Base-by-base conservation (phyloP, 1,140 invertebrate species). In the Musca vetustissima region DNA sequence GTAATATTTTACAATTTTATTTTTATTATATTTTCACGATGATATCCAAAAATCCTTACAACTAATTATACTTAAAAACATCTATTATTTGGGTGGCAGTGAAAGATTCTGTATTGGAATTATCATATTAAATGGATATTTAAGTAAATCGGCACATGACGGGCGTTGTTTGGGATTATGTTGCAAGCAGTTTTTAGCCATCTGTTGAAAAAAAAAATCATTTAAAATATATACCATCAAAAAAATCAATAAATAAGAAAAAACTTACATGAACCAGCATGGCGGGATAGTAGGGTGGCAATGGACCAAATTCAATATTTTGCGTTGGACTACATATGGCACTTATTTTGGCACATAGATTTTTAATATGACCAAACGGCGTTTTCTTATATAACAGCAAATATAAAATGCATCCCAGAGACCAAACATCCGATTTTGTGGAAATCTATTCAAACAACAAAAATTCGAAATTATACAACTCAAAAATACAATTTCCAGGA, bases 361-460 rank as follows among this genome's bases (percentile, higher is more conserved):
- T 88, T 14, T 87, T 86, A 52, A 97, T 89, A 78, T 96, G 89
- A 43, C 93, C 89, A 83, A 98, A 99, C 4, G 97, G 97, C 0
- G 96, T 95, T 65, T 87, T 86, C 2, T 94, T 92, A 83, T 97
- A 98, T 13, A 97, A 88, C 79, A 98, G 85, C 80, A 93, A 90
- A 82, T 98, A 99, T 24, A 99, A 85, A 71, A 99, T 99, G 82
- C 97, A 98, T 15, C 97, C 97, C 28, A 99, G 84, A 0, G 96
- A 97, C 97, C 97, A 99, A 15, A 99, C 93, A 83, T 99, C 97
- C 14, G 95, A 95, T 76, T 95, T 96, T 67, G 90, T 92, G 69
- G 91, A 93, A 68, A 98, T 92, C 93, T 97, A 81, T 47, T 19
- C 14, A 65, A 28, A 28, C 8, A 3, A 28, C 8, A 28, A 28